A percentile compares a stretch with the other conserved stretches of the same genome.
Evolutionary conservation across 2,113 vertebrate species (phyloP).

Genomic region (Oncorhynchus keta): DNA sequence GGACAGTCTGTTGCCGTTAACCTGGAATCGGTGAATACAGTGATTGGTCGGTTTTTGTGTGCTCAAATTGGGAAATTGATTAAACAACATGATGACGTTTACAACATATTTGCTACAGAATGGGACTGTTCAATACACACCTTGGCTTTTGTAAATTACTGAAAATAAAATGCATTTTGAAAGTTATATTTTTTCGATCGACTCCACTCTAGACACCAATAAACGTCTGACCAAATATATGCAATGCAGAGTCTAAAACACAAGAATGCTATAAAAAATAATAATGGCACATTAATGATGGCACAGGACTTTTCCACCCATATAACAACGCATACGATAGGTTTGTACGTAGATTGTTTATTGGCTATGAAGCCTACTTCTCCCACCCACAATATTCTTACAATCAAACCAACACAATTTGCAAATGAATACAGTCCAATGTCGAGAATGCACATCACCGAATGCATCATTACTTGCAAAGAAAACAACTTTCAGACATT

Average conservation of each 20-base stretch:
- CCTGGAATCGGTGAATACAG: conserved; percentile 64
- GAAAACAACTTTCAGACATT: conserved; percentile 48
- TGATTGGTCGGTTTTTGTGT: conserved; percentile 41
- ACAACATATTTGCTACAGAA: conserved; percentile 1
- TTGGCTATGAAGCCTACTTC: background rate
- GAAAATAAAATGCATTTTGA: background rate
- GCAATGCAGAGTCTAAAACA: conserved; percentile 38
- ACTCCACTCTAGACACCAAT: conserved; percentile 8
- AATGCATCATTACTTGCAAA: conserved; percentile 31
- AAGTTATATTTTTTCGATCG: background rate
- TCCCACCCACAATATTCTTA: background rate
- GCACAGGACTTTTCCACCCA: conserved; percentile 39
- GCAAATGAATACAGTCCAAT: background rate
- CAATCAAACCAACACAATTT: background rate
- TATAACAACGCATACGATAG: conserved; percentile 38
- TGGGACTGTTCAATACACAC: background rate
- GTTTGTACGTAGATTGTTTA: background rate
- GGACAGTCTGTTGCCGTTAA: conserved; percentile 62
- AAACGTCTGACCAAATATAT: background rate
- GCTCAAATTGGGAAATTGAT: conserved; percentile 38
- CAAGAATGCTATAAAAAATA: conserved; percentile 22
- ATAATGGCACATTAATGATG: conserved; percentile 45
- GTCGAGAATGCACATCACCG: conserved; percentile 6
- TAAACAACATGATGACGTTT: conserved; percentile 32
- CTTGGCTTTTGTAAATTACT: background rate